Evolutionary conservation across 2,797 vertebrate genomes (phyloP).

Genomic region (Galaxias olidus): DNA sequence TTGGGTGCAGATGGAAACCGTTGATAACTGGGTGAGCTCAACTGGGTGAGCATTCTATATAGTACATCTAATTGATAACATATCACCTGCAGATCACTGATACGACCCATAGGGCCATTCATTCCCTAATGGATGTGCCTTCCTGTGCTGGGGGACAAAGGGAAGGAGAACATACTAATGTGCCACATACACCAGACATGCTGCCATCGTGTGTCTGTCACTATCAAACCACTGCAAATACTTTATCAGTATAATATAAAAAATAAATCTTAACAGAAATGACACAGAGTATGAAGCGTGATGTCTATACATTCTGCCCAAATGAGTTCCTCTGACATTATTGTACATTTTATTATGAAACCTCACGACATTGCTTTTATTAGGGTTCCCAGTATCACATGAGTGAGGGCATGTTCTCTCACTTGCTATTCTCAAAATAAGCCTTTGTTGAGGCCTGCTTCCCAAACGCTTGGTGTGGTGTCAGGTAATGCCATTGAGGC

Average conservation of each 20-base stretch:
- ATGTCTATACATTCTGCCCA: neutral
- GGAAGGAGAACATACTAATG: slow-evolving; percentile 5
- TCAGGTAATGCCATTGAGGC: slow-evolving; percentile 55
- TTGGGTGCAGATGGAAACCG: neutral
- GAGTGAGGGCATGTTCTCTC: slow-evolving; percentile 20
- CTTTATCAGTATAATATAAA: neutral
- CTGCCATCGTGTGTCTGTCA: neutral
- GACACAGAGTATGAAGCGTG: no score
- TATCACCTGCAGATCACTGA: slow-evolving; percentile 21
- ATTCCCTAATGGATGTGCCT: slow-evolving; percentile 24
- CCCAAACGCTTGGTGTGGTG: slow-evolving; percentile 17
- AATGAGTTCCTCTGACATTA: neutral
- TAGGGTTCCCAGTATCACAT: neutral
- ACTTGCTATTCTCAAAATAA: slow-evolving; percentile 20
- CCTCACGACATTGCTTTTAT: neutral
- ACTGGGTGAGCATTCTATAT: slow-evolving; percentile 14
- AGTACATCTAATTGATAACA: slow-evolving; percentile 24
- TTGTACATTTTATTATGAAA: neutral
- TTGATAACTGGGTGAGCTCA: slow-evolving; percentile 15
- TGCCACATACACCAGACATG: neutral
- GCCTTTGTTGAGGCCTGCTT: neutral
- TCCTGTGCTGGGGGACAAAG: slow-evolving; percentile 2
- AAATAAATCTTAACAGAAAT: no score
- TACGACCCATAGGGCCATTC: slow-evolving; percentile 27
- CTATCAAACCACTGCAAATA: neutral